Conservation (phyloP, 2,797 vertebrate species). For the Bradypodion ventrale region DNA sequence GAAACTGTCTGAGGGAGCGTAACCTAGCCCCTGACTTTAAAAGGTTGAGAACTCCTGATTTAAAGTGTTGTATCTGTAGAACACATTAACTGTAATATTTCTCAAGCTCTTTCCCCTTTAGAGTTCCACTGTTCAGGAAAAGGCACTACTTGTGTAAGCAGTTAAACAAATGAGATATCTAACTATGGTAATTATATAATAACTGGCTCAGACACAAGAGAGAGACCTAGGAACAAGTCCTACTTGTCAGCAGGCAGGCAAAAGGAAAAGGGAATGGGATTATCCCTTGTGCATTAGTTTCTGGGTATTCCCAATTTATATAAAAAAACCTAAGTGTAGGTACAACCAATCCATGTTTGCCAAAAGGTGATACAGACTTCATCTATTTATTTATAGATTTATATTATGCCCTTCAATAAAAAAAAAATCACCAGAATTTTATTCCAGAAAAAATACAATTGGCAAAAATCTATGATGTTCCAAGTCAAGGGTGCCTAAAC, state of each 20-base stretch:
- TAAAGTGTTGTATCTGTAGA: not conserved
- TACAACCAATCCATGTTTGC: not conserved
- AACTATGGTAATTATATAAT: not conserved
- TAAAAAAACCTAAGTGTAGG: not conserved
- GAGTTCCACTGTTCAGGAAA: not conserved
- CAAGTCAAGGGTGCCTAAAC: too few relatives aligned
- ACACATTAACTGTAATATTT: not conserved
- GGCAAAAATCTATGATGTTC: not conserved
- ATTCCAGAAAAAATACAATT: not conserved
- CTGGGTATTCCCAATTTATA: not conserved
- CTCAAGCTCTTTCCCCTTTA: not conserved
- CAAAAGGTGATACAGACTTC: not conserved
- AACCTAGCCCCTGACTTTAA: too few relatives aligned
- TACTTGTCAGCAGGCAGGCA: not conserved
- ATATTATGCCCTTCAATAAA: not conserved
- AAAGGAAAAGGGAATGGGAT: not conserved
- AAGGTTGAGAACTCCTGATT: too few relatives aligned
- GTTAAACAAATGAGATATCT: not conserved
- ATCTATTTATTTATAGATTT: not conserved
- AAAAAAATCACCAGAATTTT: not conserved
- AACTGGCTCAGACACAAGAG: not conserved
- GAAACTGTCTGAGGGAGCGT: too few relatives aligned
- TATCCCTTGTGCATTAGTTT: not conserved
- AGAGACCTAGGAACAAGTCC: not conserved
- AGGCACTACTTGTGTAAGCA: not conserved